phyloP scores from a whole-genome alignment of 2,888 invertebrate genomes.

The Stomorhina lunata region DNA sequence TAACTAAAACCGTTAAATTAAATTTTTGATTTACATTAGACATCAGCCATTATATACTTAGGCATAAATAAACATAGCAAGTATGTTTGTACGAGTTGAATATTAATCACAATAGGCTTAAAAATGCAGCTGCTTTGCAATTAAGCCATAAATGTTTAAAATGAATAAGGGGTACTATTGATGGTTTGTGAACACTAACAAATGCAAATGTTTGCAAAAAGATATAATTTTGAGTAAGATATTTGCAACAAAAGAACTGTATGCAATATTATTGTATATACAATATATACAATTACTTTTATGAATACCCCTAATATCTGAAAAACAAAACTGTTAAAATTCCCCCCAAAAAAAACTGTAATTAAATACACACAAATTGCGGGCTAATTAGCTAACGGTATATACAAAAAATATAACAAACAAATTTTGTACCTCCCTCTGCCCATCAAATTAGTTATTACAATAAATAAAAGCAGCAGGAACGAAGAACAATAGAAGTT shows the following conservation, averaged over 20 bases:
- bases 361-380: background rate
- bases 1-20: slow-evolving; percentile 20
- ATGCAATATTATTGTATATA: too few relatives aligned
- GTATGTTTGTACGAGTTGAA: background rate
- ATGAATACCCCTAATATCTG: too few relatives aligned
- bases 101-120: slow-evolving; percentile 1
- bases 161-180: too few relatives aligned
- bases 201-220: too few relatives aligned
- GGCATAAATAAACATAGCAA: too few relatives aligned
- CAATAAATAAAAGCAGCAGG: background rate
- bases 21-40: slow-evolving; percentile 14
- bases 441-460: too few relatives aligned
- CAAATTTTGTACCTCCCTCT: background rate
- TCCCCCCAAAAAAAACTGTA: background rate
- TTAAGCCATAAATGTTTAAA: slow-evolving; percentile 21
- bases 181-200: too few relatives aligned
- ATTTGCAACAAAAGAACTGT: too few relatives aligned
- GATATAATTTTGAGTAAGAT: too few relatives aligned
- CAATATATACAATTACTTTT: too few relatives aligned
- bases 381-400: background rate
- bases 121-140: slow-evolving; percentile 11
- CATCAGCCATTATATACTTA: too few relatives aligned
- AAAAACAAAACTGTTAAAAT: background rate
- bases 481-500: too few relatives aligned
- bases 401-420: background rate